Base-by-base conservation (phyloP, 2,797 vertebrate species). In the Ispidina picta region DNA sequence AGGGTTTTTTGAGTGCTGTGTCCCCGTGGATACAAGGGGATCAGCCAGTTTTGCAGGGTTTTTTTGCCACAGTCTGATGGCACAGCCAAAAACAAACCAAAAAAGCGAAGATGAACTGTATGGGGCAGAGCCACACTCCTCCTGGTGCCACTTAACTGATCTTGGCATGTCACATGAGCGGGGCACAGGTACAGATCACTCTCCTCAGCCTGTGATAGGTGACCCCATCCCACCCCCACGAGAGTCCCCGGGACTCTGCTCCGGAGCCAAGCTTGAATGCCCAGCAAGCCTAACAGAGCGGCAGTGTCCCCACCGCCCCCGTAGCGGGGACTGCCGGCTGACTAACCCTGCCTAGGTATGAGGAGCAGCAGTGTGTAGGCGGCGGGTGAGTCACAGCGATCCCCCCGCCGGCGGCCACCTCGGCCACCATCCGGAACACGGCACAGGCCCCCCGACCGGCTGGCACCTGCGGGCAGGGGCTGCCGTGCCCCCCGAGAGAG, bases 331-430 rank as follows among this genome's bases (percentile, higher is more conserved):
- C 78, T 23, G 82, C 77, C 17, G 66, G 64, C 85, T 97, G 97
- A 97, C 96, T 94, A 96, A 96, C 95, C 96, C 96, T 41, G 76
- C 73, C 48, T 86, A 96, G 97, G 96, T 97, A 97, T 96, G 97
- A 97, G 94, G 93, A 97, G 96, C 94, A 97, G 94, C 90, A 64
- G 3, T 35, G 95, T 76, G 97, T 96, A 82, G 96, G 94, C 52
- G 83, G 82, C 19, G 51, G 41, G 69, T 97, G 97, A 98, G 90
- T 97, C 97, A 97, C 70, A 71, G 72, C 70, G 51, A 59, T 69
- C 93, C 94, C 91, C 91, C 49, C 48, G 79, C 73, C 31, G 1
- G 37, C 43, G 12, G 64, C 59, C 79, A 69, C 56, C 20, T 35
- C 46, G 18, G 63, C 55, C 79, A 68, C 62, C 19, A 13, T 10